phyloP scores from a whole-genome alignment of 2,797 vertebrate species.

The Siniperca obscura region DNA sequence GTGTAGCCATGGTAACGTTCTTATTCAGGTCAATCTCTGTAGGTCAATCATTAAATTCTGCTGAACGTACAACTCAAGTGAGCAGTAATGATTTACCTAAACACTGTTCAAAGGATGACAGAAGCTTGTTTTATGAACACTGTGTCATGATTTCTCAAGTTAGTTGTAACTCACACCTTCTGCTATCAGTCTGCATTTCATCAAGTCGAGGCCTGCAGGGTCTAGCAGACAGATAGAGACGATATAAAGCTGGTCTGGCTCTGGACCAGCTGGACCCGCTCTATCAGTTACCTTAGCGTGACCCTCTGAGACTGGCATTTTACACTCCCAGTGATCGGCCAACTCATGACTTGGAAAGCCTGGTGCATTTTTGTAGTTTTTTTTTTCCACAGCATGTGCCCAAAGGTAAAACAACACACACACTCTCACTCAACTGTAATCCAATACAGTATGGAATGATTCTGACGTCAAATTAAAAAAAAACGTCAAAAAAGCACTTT shows the following conservation, averaged over 20 bases:
- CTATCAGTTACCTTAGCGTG: constrained; percentile 61
- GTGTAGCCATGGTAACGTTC: neutral
- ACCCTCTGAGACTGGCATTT: constrained; percentile 63
- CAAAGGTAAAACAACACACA: constrained; percentile 70
- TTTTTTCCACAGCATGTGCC: constrained; percentile 29
- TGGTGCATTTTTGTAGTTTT: constrained; percentile 50
- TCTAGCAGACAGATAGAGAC: constrained; percentile 41
- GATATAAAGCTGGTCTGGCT: constrained; percentile 65
- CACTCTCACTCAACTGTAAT: constrained; percentile 56
- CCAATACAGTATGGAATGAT: constrained; percentile 53
- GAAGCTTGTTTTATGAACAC: constrained; percentile 31
- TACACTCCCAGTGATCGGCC: constrained; percentile 37
- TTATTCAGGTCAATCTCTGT: constrained; percentile 13
- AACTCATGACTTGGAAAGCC: constrained; percentile 68
- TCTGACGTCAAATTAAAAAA: constrained; percentile 49
- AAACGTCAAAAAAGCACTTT: constrained; percentile 31
- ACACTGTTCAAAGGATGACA: constrained; percentile 9
- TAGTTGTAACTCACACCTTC: constrained; percentile 44
- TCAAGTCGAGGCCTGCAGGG: constrained; percentile 61
- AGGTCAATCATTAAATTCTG: constrained; percentile 55
- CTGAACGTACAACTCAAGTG: constrained; percentile 10
- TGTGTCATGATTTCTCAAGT: constrained; percentile 36
- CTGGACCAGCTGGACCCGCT: constrained; percentile 65
- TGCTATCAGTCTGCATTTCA: constrained; percentile 54
- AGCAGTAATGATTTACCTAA: constrained; percentile 59